These are phyloP conservation scores for Meloe dianella DNA, from an alignment of 2,888 invertebrate species.

Conservation along the genomic window DNA sequence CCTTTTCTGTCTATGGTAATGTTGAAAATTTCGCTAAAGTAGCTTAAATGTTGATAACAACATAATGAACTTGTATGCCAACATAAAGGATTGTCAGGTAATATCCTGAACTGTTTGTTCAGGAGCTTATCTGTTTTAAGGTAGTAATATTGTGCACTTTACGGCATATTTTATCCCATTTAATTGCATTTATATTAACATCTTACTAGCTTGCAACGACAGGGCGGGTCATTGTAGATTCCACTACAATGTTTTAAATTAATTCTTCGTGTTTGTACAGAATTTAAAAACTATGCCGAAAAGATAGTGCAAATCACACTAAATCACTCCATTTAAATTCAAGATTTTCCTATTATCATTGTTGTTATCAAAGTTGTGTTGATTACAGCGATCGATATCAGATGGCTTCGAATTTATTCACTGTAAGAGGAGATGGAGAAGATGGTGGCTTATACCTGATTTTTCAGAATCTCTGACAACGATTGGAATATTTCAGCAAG, in stretches of 20 bases:
- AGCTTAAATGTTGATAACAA: background rate
- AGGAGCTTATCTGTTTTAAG: background rate
- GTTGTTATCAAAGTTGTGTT: background rate
- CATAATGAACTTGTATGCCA: constrained; percentile 4
- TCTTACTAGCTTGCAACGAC: background rate
- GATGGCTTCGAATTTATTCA: background rate
- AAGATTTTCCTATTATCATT: background rate
- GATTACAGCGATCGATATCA: constrained; percentile 4
- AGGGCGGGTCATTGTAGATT: background rate
- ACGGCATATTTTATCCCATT: background rate
- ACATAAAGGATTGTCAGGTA: constrained; percentile 24
- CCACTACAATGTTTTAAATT: background rate
- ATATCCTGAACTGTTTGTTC: constrained; percentile 24
- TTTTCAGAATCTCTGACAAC: background rate
- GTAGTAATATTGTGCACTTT: background rate
- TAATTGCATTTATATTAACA: background rate
- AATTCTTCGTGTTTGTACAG: background rate
- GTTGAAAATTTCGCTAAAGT: background rate
- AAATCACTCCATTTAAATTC: background rate
- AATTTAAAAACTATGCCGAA: background rate
- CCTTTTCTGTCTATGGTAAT: background rate
- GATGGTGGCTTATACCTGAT: background rate
- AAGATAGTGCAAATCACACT: background rate
- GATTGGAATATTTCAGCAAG: background rate
- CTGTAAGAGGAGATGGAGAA: too few relatives aligned